phyloP scores from a whole-genome alignment of 1,140 invertebrate genomes.

The Halyomorpha halys region DNA sequence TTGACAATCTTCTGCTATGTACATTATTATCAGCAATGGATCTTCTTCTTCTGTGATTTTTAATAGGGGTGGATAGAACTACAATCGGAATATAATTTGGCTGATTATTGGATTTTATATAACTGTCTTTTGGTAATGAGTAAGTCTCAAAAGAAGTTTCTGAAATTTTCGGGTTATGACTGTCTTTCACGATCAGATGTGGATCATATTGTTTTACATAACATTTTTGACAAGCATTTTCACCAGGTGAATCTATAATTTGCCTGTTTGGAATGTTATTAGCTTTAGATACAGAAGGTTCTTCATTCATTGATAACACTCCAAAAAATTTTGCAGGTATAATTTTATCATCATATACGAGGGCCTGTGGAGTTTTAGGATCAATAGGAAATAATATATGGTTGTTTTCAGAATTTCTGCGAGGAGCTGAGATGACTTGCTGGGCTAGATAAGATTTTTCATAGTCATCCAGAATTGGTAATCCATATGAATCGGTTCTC shows the following conservation, averaged over 20 bases:
- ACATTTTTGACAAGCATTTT: neutral
- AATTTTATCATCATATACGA: conserved; percentile 18
- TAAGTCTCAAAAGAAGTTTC: neutral
- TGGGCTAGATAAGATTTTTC: neutral
- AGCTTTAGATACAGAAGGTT: neutral
- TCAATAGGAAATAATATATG: conserved; percentile 13
- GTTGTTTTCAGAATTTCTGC: neutral
- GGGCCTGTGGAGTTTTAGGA: conserved; percentile 4
- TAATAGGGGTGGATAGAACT: neutral
- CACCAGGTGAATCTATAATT: neutral
- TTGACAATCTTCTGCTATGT: too few relatives aligned
- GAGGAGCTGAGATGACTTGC: neutral
- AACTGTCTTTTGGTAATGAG: neutral
- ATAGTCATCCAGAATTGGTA: neutral
- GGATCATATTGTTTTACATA: neutral
- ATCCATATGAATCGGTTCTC: neutral
- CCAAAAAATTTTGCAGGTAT: conserved; percentile 16
- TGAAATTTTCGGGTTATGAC: neutral
- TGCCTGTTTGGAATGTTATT: neutral
- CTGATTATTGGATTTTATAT: neutral
- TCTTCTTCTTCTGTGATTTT: neutral
- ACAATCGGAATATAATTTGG: neutral
- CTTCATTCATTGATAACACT: neutral
- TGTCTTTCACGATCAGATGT: neutral
- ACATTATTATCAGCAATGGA: neutral